Conservation (phyloP, 2,797 vertebrate genomes). For the Microctenopoma stevenorrisi region DNA sequence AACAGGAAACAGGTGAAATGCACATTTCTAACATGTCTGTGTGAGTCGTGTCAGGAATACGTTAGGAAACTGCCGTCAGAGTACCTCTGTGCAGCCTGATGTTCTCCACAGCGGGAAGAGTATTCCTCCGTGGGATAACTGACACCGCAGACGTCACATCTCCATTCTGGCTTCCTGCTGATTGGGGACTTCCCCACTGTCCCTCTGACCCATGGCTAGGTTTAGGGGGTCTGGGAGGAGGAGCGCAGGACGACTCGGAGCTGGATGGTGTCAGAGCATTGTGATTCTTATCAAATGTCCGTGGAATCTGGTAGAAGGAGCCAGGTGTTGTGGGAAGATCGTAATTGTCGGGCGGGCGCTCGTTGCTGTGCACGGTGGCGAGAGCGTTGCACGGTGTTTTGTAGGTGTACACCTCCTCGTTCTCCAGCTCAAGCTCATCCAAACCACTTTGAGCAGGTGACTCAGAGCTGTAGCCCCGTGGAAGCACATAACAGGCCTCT, state of each 20-base stretch:
- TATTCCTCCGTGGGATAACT: slow-evolving; percentile 95
- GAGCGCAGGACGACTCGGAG: slow-evolving; percentile 82
- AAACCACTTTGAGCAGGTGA: slow-evolving; percentile 83
- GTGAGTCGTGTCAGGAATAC: background rate
- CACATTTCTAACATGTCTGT: slow-evolving; percentile 22
- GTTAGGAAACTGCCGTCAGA: background rate
- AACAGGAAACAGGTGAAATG: slow-evolving; percentile 56
- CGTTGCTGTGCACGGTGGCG: slow-evolving; percentile 85
- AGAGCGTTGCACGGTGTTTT: slow-evolving; percentile 94
- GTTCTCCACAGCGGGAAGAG: slow-evolving; percentile 94
- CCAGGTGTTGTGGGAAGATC: slow-evolving; percentile 89
- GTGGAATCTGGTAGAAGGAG: slow-evolving; percentile 95
- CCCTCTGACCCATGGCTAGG: slow-evolving; percentile 89
- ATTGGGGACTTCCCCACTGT: slow-evolving; percentile 90
- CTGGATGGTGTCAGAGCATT: slow-evolving; percentile 88
- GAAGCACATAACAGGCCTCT: slow-evolving; percentile 92
- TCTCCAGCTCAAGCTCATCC: slow-evolving; percentile 87
- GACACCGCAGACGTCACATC: slow-evolving; percentile 83
- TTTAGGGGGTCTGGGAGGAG: slow-evolving; percentile 93
- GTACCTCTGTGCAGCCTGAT: slow-evolving; percentile 94
- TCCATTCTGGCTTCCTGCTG: slow-evolving; percentile 83
- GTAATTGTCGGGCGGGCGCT: slow-evolving; percentile 87
- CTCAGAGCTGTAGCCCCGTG: slow-evolving; percentile 87
- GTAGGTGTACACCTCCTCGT: slow-evolving; percentile 91
- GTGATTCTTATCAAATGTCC: slow-evolving; percentile 97